Conservation (phyloP, 2,797 vertebrate species). For the Channa striata region DNA sequence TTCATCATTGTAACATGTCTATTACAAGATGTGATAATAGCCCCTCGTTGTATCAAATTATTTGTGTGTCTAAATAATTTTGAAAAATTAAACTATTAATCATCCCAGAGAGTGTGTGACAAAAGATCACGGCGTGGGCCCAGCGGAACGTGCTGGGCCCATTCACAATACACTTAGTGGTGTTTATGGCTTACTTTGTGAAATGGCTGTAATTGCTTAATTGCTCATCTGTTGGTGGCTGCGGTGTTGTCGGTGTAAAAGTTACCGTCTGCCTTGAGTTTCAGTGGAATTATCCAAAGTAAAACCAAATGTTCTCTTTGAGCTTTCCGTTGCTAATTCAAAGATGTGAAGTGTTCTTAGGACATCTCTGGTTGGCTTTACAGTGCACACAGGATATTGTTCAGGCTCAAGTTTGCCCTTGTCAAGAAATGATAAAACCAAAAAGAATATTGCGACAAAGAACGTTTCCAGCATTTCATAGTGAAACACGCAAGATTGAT, state of each 20-base stretch:
- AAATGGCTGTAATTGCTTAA: slow-evolving; percentile 86
- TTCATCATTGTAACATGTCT: slow-evolving; percentile 87
- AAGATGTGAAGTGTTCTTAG: slow-evolving; percentile 38
- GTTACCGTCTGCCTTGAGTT: slow-evolving; percentile 74
- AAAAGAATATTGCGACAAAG: slow-evolving; percentile 22
- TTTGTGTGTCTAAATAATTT: slow-evolving; percentile 87
- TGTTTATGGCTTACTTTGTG: slow-evolving; percentile 83
- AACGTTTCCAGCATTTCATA: slow-evolving; percentile 10
- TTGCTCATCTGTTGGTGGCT: slow-evolving; percentile 77
- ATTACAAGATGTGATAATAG: slow-evolving; percentile 88
- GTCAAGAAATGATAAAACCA: slow-evolving; percentile 2
- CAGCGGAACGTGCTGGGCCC: slow-evolving; percentile 63
- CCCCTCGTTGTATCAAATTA: slow-evolving; percentile 84
- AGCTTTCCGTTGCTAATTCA: slow-evolving; percentile 54
- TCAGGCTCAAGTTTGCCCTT: slow-evolving; percentile 2
- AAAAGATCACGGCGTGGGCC: slow-evolving; percentile 61
- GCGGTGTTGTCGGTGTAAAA: slow-evolving; percentile 59
- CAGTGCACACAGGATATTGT: background rate
- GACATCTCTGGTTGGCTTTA: background rate
- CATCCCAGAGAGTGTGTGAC: slow-evolving; percentile 78
- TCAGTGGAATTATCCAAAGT: slow-evolving; percentile 84
- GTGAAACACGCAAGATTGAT: background rate
- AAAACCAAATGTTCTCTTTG: slow-evolving; percentile 85
- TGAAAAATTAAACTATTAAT: slow-evolving; percentile 88
- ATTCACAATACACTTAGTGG: slow-evolving; percentile 73